Conservation (phyloP, 2,113 vertebrate genomes). For the Clarias batrachus region DNA sequence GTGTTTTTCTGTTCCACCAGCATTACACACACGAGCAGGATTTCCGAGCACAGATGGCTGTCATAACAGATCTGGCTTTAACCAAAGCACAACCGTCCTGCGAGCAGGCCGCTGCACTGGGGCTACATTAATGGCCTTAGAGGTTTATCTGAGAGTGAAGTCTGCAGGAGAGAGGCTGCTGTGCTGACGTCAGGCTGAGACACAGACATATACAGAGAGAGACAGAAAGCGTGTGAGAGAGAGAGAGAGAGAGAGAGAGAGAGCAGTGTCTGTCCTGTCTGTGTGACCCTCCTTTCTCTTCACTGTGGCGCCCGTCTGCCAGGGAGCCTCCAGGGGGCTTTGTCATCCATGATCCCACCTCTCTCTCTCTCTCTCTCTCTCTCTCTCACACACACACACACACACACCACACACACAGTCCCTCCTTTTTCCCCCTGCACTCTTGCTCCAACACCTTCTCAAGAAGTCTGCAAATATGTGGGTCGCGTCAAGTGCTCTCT, state of each 20-base stretch:
- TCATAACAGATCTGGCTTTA: slow-evolving; percentile 35
- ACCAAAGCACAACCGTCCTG: slow-evolving; percentile 7
- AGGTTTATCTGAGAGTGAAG: slow-evolving; percentile 2
- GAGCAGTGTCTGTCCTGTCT: slow-evolving; percentile 11
- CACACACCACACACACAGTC: slow-evolving; percentile 32
- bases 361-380: slow-evolving; percentile 23
- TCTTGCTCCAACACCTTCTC: slow-evolving; percentile 27
- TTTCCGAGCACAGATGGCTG: slow-evolving; percentile 25
- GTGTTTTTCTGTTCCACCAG: slow-evolving; percentile 27
- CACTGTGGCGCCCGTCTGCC: slow-evolving; percentile 30
- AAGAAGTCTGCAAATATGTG: slow-evolving; percentile 42
- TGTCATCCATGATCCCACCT: slow-evolving; percentile 40
- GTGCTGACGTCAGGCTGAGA: slow-evolving; percentile 11
- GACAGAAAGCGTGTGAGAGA: background rate
- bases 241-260: background rate
- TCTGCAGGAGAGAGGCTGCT: slow-evolving; percentile 1
- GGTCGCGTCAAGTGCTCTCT: slow-evolving; percentile 38
- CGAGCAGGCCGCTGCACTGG: background rate
- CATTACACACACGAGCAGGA: slow-evolving; percentile 26
- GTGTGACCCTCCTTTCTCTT: slow-evolving; percentile 37
- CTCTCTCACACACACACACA: slow-evolving; percentile 35
- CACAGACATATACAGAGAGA: background rate
- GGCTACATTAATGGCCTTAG: slow-evolving; percentile 1
- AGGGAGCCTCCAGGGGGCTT: slow-evolving; percentile 31
- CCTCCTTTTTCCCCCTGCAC: background rate